Evolutionary conservation across 2,113 vertebrate species (phyloP).

Genomic region (Sardina pilchardus): DNA sequence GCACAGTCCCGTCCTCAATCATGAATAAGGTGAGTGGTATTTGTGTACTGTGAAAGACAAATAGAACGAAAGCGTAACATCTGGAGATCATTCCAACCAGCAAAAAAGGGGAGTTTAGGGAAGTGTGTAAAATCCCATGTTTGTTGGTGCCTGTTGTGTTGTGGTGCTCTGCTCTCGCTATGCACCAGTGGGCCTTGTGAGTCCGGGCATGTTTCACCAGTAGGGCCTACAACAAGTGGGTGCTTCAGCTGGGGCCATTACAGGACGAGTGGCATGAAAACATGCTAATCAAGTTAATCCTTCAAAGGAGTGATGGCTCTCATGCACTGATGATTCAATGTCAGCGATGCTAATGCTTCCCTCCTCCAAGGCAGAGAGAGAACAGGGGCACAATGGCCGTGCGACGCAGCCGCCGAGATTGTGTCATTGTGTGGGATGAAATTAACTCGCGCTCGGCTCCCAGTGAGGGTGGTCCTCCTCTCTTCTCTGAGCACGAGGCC

Average conservation of each 20-base stretch:
- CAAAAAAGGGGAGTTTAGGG: background rate
- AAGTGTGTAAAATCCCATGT: background rate
- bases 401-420: conserved; percentile 44
- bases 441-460: conserved; percentile 67
- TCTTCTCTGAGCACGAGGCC: conserved; percentile 62
- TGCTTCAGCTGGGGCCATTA: conserved; percentile 53
- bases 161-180: background rate
- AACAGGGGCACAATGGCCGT: conserved; percentile 46
- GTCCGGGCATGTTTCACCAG: conserved; percentile 52
- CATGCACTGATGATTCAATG: conserved; percentile 52
- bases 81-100: background rate
- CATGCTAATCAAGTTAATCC: conserved; percentile 60
- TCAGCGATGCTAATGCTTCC: conserved; percentile 55
- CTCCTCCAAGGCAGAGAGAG: conserved; percentile 47
- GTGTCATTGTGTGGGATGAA: conserved; percentile 71
- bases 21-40: no score
- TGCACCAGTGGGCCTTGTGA: conserved; percentile 18
- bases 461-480: conserved; percentile 71
- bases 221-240: conserved; percentile 56
- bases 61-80: background rate
- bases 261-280: conserved; percentile 55
- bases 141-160: background rate
- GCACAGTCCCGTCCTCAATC: no score
- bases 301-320: conserved; percentile 58
- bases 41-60: background rate